phyloP scores from a whole-genome alignment of 2,888 invertebrate species.

The Choreutis nemorana region DNA sequence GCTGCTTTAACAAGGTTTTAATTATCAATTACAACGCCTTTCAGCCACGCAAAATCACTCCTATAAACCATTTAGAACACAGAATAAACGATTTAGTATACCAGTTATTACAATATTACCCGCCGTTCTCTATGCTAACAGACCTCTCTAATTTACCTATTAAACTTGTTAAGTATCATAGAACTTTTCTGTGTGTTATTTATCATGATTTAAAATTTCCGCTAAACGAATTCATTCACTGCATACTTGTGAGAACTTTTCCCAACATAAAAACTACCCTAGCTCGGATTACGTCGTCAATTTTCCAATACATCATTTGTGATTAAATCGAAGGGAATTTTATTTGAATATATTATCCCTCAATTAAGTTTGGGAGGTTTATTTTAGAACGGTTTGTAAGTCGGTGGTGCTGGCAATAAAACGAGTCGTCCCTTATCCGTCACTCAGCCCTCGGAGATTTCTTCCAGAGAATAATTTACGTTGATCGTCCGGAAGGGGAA shows the following conservation, averaged over 20 bases:
- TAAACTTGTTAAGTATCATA: constrained; percentile 2
- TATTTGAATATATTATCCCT: constrained; percentile 57
- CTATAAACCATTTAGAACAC: constrained; percentile 50
- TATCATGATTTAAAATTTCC: too few relatives aligned
- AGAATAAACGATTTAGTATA: constrained; percentile 41
- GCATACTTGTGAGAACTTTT: too few relatives aligned
- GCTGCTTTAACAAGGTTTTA: constrained; percentile 56
- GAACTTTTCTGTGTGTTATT: too few relatives aligned
- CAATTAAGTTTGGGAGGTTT: constrained; percentile 55
- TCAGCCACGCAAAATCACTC: constrained; percentile 48
- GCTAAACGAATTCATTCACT: too few relatives aligned
- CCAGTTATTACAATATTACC: constrained; percentile 34
- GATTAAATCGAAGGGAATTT: constrained; percentile 42
- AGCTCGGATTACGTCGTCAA: too few relatives aligned
- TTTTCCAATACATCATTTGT: too few relatives aligned
- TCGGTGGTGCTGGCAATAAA: constrained; percentile 57
- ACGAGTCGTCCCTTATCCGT: constrained; percentile 61
- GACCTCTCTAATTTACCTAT: constrained; percentile 6
- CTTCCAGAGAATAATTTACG: constrained; percentile 65
- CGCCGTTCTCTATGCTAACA: constrained; percentile 18
- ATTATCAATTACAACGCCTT: constrained; percentile 60
- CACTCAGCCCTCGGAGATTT: constrained; percentile 63
- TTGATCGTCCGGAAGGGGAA: constrained; percentile 60
- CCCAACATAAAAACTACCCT: too few relatives aligned
- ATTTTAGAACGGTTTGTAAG: constrained; percentile 50